Base-by-base conservation (phyloP, 2,797 vertebrate species). In the Pangasius macronema region DNA sequence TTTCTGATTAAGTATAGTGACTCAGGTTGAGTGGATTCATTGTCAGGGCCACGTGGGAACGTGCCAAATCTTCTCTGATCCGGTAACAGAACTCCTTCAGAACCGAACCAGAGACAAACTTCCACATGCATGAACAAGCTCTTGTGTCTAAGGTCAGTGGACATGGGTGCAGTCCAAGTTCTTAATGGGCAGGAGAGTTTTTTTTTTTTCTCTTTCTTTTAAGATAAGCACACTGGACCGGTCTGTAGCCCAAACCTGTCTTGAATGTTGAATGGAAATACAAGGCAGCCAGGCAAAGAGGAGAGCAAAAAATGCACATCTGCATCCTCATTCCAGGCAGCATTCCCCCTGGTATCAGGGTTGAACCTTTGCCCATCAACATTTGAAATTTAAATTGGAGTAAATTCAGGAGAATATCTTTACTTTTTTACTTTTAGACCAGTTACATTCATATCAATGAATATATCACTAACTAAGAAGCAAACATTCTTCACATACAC, bases 61-160 rank as follows among this genome's bases (percentile, higher is more conserved):
- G 16, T 80, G 87, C 86, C 88, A 84, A 86, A 82, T 85, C 86
- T 22, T 42, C 1, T 16, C 72, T 39, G 70, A 67, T 33, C 55
- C 10, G 51, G 67, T 84, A 87, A 84, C 84, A 83, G 75, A 89
- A 84, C 87, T 83, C 84, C 33, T 81, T 42, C 82, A 85, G 87
- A 87, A 86, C 85, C 51, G 49, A 85, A 86, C 79, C 82, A 85
- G 70, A 86, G 84, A 42, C 67, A 85, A 87, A 86, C 84, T 79
- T 87, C 83, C 84, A 88, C 82, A 72, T 87, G 73, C 85, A 87
- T 86, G 87, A 88, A 76, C 85, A 77, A 86, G 80, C 73, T 88
- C 72, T 67, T 57, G 72, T 77, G 51, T 86, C 65, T 85, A 86
- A 89, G 67, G 51, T 84, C 85, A 63, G 33, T 67, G 70, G 36